A percentile compares a stretch with the other conserved stretches of the same genome.
These are phyloP conservation scores for Lapara coniferarum DNA, from an alignment of 2,888 invertebrate species.

Conservation along the genomic window DNA sequence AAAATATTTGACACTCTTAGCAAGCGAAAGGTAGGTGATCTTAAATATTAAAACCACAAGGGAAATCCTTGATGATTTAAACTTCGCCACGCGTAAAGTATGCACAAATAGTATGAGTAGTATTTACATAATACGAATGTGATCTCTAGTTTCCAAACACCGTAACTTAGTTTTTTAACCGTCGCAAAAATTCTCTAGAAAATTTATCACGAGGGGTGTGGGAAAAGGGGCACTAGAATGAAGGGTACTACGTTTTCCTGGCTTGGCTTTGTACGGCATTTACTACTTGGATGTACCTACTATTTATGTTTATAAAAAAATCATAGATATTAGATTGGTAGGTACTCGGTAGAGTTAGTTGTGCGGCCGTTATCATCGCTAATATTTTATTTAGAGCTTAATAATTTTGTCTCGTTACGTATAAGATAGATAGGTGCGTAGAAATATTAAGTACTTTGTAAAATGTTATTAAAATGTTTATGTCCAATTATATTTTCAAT, in stretches of 20 bases:
- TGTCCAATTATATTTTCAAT: background rate
- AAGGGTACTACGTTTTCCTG: conserved; percentile 56
- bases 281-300: conserved; percentile 34
- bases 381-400: conserved; percentile 11
- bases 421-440: background rate
- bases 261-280: conserved; percentile 53
- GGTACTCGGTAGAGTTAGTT: background rate
- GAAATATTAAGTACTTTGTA: background rate
- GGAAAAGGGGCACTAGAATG: conserved; percentile 55
- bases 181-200: conserved; percentile 45
- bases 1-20: no score
- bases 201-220: conserved; percentile 40
- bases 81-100: background rate
- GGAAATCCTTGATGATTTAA: background rate
- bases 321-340: no score
- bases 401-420: background rate
- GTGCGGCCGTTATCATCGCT: conserved; percentile 6
- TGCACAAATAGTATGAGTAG: no score
- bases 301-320: conserved; percentile 10
- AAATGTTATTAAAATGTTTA: background rate
- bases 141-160: no score
- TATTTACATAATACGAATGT: background rate
- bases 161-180: conserved; percentile 34
- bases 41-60: background rate
- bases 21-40: background rate